Percentiles rank a stretch among this genome's conserved stretches.
phyloP scores from a whole-genome alignment of 2,888 invertebrate species.

The Sphinx pinastri region DNA sequence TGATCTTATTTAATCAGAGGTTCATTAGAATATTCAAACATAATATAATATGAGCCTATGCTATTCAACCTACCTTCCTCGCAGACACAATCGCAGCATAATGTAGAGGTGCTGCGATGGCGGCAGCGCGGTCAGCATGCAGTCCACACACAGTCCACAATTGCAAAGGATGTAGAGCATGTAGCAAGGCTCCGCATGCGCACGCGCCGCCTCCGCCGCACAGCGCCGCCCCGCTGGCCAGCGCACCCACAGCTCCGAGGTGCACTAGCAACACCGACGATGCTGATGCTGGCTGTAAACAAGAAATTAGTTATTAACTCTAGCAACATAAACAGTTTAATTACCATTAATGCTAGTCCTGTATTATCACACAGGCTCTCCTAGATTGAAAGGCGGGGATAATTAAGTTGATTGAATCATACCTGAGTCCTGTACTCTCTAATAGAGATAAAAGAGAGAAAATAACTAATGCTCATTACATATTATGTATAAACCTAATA shows the following conservation, averaged over 20 bases:
- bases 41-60: no score
- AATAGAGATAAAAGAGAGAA: no score
- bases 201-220: conserved; percentile 87
- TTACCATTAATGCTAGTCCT: no score
- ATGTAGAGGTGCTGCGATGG: conserved; percentile 91
- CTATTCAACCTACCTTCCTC: conserved; percentile 78
- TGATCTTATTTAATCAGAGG: no score
- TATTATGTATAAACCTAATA: no score
- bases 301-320: not conserved
- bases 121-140: conserved; percentile 91
- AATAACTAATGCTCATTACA: no score
- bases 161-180: conserved; percentile 88
- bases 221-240: conserved; percentile 87
- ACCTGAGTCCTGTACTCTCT: no score
- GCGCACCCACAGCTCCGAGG: conserved; percentile 87
- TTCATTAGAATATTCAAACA: not conserved
- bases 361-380: not conserved
- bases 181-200: conserved; percentile 87
- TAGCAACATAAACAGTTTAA: not conserved
- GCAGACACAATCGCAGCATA: conserved; percentile 91
- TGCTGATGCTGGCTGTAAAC: conserved; percentile 85
- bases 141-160: conserved; percentile 92
- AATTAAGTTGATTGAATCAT: no score
- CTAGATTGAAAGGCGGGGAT: no score
- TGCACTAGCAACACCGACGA: conserved; percentile 89